phyloP scores from a whole-genome alignment of 2,797 vertebrate genomes.

The Centropyge bicolor region DNA sequence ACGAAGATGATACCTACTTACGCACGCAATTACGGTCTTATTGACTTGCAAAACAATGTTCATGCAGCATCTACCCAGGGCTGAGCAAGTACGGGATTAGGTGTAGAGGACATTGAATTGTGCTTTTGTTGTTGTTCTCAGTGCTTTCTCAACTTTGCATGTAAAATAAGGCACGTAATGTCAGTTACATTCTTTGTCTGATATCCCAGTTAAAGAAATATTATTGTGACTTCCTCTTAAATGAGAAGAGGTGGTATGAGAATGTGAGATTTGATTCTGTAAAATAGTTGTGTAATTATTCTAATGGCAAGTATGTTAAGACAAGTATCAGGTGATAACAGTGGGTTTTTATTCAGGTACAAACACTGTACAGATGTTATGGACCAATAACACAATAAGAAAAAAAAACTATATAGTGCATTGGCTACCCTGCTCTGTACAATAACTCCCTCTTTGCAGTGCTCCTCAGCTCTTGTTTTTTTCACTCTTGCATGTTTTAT shows the following conservation, averaged over 20 bases:
- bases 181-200: background rate
- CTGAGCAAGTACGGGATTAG: slow-evolving; percentile 52
- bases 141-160: slow-evolving; percentile 9
- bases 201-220: background rate
- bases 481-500: slow-evolving; percentile 9
- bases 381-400: background rate
- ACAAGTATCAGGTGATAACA: background rate
- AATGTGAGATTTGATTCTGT: background rate
- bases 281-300: background rate
- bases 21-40: slow-evolving; percentile 76
- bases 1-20: slow-evolving; percentile 68
- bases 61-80: slow-evolving; percentile 35
- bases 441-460: background rate
- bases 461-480: slow-evolving; percentile 12
- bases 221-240: background rate
- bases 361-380: background rate
- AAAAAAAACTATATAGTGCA: background rate
- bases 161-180: slow-evolving; percentile 19
- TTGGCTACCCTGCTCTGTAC: background rate
- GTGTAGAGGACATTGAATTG: slow-evolving; percentile 41
- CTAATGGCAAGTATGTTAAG: background rate
- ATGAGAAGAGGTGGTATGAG: slow-evolving; percentile 2
- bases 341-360: background rate
- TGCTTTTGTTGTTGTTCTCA: slow-evolving; percentile 21
- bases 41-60: slow-evolving; percentile 81